Evolutionary conservation across 2,888 invertebrate genomes (phyloP).

Genomic region (Crossocerus cetratus): DNA sequence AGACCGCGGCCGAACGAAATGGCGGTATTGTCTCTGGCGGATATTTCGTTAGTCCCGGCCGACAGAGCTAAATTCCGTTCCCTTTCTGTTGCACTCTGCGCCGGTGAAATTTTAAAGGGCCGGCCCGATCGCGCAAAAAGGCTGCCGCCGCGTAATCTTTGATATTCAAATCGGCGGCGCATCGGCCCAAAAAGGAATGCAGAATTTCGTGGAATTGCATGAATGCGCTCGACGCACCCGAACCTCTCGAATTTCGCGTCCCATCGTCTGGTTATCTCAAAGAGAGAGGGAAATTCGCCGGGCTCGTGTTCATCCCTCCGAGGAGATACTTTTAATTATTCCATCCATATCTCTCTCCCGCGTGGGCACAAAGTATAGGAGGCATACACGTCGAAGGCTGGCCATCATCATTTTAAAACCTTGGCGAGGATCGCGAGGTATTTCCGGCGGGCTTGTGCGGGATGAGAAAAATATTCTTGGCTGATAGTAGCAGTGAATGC

Average conservation of each 20-base stretch:
- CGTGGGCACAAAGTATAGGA: too few relatives aligned
- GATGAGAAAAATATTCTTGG: background rate
- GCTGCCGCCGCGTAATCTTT: constrained; percentile 20
- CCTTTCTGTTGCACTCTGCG: background rate
- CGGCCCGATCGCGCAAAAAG: constrained; percentile 13
- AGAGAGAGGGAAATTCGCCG: too few relatives aligned
- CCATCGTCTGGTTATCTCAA: too few relatives aligned
- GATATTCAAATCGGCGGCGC: constrained; percentile 36
- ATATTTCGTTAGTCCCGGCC: background rate
- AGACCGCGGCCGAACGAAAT: background rate
- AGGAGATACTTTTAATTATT: too few relatives aligned
- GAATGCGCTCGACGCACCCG: background rate
- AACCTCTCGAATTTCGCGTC: background rate
- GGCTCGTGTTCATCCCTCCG: too few relatives aligned
- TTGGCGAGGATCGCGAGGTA: too few relatives aligned
- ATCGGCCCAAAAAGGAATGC: constrained; percentile 28
- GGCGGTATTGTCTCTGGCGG: constrained; percentile 13
- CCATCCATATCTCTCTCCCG: background rate
- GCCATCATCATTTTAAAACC: too few relatives aligned
- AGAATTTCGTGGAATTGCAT: constrained; percentile 38
- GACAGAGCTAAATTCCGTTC: constrained; percentile 10
- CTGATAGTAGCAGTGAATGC: background rate
- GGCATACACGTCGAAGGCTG: too few relatives aligned
- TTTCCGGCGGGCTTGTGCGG: too few relatives aligned
- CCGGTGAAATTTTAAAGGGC: constrained; percentile 4